Evolutionary conservation across 2,888 invertebrate species (phyloP), one percentile per base, ranked within the genome.

Genomic region (Thera obeliscata): DNA sequence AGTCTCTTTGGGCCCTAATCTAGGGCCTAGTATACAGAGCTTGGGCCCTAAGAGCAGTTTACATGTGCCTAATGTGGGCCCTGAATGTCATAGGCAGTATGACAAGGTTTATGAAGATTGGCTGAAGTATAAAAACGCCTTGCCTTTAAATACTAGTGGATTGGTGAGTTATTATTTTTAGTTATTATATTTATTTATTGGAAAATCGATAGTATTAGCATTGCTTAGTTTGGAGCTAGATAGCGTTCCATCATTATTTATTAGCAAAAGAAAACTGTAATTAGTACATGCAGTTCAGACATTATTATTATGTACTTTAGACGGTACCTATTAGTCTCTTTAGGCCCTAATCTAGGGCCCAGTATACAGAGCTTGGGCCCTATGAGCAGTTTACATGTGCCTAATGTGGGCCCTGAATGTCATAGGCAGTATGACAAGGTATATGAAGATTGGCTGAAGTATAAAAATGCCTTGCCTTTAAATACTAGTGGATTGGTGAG

Each of bases 371-470:
- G 84, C 7, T 55, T 88, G 6, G 86, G 87, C 0, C 82, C 87
- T 2, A 84, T 87, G 81, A 82, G 80, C 50, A 83, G 84, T 66
- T 65, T 87, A 61, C 84, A 83, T 58, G 80, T 85, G 77, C 74
- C 82, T 11, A 84, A 79, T 74, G 78, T 88, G 77, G 63, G 63
- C 7, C 46, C 69, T 0, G 91, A 91, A 35, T 90, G 91, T 50
- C 87, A 88, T 9, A 84, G 91, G 72, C 87, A 87, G 0, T 90
- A 91, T 82, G 87, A 93, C 72, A 88, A 93, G 71, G 89, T 95
- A 69, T 91, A 94, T 81, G 87, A 94, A 79, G 88, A 95, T 88
- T 92, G 94, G 93, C 73, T 95, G 90, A 91, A 95, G 86, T 87
- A 93, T 80, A 93, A 93, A 65, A 92, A 93, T 66, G 89, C 92